These are phyloP conservation scores for Paraplagusia blochii DNA, from an alignment of 2,113 vertebrate species.

Conservation along the genomic window DNA sequence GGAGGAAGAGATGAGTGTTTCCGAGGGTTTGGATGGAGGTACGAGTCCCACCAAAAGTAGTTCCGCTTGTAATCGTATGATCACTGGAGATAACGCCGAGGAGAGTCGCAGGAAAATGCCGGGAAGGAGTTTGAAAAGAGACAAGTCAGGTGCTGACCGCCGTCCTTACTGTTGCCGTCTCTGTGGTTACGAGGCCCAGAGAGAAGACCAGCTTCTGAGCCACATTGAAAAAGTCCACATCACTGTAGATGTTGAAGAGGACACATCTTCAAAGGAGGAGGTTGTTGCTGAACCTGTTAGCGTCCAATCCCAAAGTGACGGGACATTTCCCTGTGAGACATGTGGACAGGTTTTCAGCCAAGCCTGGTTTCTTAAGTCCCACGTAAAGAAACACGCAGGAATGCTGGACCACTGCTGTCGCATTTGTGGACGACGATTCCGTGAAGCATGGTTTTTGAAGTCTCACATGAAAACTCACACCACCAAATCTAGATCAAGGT, in stretches of 20 bases:
- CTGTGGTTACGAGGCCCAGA: slow-evolving; percentile 81
- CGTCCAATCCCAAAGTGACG: slow-evolving; percentile 72
- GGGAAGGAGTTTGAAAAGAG: slow-evolving; percentile 82
- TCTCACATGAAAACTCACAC: slow-evolving; percentile 96
- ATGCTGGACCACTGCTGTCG: slow-evolving; percentile 91
- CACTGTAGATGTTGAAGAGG: slow-evolving; percentile 79
- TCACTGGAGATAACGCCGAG: slow-evolving; percentile 74
- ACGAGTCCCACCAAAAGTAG: slow-evolving; percentile 90
- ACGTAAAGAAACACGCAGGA: slow-evolving; percentile 92
- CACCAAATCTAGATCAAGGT: slow-evolving; percentile 78
- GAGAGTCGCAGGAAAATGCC: slow-evolving; percentile 81
- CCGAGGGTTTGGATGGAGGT: slow-evolving; percentile 84
- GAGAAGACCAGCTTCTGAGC: slow-evolving; percentile 87
- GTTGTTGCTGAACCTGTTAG: slow-evolving; percentile 59
- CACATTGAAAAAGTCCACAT: slow-evolving; percentile 91
- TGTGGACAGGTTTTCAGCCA: slow-evolving; percentile 91
- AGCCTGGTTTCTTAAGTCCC: slow-evolving; percentile 93
- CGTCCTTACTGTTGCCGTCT: slow-evolving; percentile 85
- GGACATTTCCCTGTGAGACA: slow-evolving; percentile 87
- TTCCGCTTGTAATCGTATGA: slow-evolving; percentile 86
- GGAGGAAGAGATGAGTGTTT: slow-evolving; percentile 79
- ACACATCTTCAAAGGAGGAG: slow-evolving; percentile 71
- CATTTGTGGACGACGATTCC: slow-evolving; percentile 90
- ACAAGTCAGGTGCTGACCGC: slow-evolving; percentile 71
- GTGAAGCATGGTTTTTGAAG: slow-evolving; percentile 95